Evolutionary conservation across 2,888 invertebrate species (phyloP).

Genomic region (Drosophila nr. perissopoda): DNA sequence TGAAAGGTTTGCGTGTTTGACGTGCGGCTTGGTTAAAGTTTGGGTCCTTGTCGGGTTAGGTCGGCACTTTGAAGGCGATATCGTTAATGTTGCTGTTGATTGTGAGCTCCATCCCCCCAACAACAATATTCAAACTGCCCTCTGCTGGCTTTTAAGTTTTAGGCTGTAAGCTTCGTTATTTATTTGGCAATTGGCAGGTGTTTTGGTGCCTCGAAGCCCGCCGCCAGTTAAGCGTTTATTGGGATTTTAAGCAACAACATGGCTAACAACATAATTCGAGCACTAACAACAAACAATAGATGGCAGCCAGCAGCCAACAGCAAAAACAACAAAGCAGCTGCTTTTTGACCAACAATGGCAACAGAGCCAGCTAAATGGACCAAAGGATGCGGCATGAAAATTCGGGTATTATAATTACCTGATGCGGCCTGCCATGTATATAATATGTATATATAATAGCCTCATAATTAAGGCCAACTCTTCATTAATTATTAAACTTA

Average conservation of each 20-base stretch:
- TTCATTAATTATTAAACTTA: constrained; percentile 11
- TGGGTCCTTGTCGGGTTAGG: constrained; percentile 49
- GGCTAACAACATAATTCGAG: constrained; percentile 75
- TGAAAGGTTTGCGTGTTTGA: constrained; percentile 77
- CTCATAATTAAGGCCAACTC: constrained; percentile 16
- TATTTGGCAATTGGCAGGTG: constrained; percentile 75
- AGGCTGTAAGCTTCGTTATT: constrained; percentile 71
- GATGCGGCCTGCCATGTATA: constrained; percentile 20
- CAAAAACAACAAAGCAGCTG: constrained; percentile 9
- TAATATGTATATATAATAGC: not conserved
- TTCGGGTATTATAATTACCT: constrained; percentile 54
- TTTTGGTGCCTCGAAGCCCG: constrained; percentile 46
- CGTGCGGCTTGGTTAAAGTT: constrained; percentile 71
- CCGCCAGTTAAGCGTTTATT: constrained; percentile 53
- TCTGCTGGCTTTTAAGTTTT: constrained; percentile 21
- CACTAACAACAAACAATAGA: constrained; percentile 52
- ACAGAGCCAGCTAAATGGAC: constrained; percentile 20
- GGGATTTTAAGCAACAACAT: constrained; percentile 56
- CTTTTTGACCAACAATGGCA: constrained; percentile 59
- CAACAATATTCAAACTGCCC: constrained; percentile 15
- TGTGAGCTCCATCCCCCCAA: constrained; percentile 36
- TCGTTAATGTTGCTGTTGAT: constrained; percentile 77
- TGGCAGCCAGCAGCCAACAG: constrained; percentile 16
- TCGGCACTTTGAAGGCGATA: constrained; percentile 75
- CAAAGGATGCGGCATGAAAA: constrained; percentile 33